A percentile compares a stretch with the other conserved stretches of the same genome.
These are phyloP conservation scores for Stenopsyche tienmushanensis DNA, from an alignment of 1,140 invertebrate species.

Conservation along the genomic window DNA sequence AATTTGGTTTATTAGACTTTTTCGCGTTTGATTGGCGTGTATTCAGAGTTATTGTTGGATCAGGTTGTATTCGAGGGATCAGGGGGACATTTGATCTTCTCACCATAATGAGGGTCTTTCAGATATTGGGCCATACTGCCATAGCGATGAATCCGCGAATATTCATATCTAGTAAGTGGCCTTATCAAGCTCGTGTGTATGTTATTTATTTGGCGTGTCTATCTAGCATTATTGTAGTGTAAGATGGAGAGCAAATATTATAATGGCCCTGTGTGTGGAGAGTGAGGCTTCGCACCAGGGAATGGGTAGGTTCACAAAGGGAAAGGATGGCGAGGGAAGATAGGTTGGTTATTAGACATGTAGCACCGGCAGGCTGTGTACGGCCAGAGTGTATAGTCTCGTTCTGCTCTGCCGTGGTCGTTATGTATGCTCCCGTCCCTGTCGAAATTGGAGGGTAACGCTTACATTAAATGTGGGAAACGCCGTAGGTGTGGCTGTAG, in stretches of 20 bases:
- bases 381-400: background rate
- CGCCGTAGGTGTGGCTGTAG: constrained; percentile 28
- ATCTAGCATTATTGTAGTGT: constrained; percentile 9
- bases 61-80: background rate
- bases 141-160: background rate
- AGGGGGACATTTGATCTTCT: background rate
- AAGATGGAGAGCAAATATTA: constrained; percentile 26
- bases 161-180: background rate
- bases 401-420: background rate
- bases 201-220: constrained; percentile 23
- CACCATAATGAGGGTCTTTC: too few relatives aligned
- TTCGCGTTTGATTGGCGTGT: too few relatives aligned
- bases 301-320: constrained; percentile 23
- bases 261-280: constrained; percentile 13
- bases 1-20: too few relatives aligned
- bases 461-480: constrained; percentile 30
- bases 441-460: constrained; percentile 28
- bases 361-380: constrained; percentile 5
- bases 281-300: constrained; percentile 19
- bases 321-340: constrained; percentile 12
- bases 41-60: too few relatives aligned
- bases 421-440: constrained; percentile 15
- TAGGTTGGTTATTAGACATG: constrained; percentile 37
- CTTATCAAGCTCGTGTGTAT: constrained; percentile 1
- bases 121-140: too few relatives aligned